Evolutionary conservation across 35 echinoderm and acorn worm genomes (phyloP).

Genomic region (Apostichopus californicus): DNA sequence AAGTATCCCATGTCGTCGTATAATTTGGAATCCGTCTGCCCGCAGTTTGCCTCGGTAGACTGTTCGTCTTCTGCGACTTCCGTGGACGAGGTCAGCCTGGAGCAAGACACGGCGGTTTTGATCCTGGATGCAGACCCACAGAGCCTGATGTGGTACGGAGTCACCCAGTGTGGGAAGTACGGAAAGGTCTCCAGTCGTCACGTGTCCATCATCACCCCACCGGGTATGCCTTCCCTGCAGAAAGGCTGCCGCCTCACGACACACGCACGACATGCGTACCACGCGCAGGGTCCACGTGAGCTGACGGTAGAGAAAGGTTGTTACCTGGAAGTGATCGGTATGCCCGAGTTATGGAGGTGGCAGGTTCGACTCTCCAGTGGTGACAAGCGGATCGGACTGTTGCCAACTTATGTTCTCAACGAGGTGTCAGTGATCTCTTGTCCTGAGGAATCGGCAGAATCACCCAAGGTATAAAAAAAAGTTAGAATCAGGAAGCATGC

Average conservation of each 20-base stretch:
- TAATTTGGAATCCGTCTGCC: background rate
- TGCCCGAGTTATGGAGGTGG: constrained; percentile 29
- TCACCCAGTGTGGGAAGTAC: constrained; percentile 10
- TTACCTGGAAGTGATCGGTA: constrained; percentile 20
- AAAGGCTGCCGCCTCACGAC: background rate
- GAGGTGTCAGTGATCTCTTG: background rate
- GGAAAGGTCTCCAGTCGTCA: background rate
- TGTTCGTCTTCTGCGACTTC: background rate
- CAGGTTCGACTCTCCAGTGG: background rate
- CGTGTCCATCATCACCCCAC: background rate
- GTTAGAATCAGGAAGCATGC: too few relatives aligned
- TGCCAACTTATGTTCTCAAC: constrained; percentile 15
- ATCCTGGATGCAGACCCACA: constrained; percentile 17
- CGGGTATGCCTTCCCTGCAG: background rate
- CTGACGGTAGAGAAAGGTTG: background rate
- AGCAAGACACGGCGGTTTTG: background rate
- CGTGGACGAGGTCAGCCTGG: background rate
- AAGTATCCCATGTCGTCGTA: constrained; percentile 24
- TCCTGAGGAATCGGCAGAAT: background rate
- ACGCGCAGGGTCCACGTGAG: background rate
- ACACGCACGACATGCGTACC: background rate
- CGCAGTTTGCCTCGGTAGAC: background rate
- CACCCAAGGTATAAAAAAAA: too few relatives aligned
- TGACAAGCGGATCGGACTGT: background rate
- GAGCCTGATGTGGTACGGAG: constrained; percentile 1